Evolutionary conservation across 92 coral and sea anemone species (phyloP).

Genomic region (Paramuricea clavata): DNA sequence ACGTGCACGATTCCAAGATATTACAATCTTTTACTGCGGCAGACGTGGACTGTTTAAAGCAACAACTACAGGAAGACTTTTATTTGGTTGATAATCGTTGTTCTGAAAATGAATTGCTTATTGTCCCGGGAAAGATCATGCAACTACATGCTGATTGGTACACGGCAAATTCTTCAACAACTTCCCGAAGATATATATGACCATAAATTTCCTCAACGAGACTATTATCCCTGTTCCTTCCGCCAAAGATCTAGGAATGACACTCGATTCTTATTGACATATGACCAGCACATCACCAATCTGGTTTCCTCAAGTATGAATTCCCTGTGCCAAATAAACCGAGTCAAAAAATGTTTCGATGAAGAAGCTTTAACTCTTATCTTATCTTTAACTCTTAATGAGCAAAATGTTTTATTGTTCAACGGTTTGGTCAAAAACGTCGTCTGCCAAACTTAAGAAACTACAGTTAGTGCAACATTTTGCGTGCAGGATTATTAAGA

Average conservation of each 20-base stretch:
- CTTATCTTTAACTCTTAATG: conserved; percentile 31
- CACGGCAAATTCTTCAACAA: conserved; percentile 41
- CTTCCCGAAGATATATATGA: conserved; percentile 13
- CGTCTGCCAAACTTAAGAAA: conserved; percentile 54
- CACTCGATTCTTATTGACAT: conserved; percentile 61
- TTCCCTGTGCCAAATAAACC: conserved; percentile 50
- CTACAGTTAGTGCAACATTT: conserved; percentile 62
- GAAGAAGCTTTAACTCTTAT: conserved; percentile 31
- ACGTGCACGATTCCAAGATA: conserved; percentile 39
- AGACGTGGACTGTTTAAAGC: conserved; percentile 33
- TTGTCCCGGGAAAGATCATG: conserved; percentile 65
- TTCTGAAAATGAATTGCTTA: conserved; percentile 60
- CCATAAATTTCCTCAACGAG: conserved; percentile 44
- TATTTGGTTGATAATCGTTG: conserved; percentile 54
- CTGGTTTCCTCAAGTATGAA: conserved; percentile 44
- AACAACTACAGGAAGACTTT: conserved; percentile 54
- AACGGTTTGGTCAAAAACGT: conserved; percentile 63
- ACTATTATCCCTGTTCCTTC: conserved; percentile 30
- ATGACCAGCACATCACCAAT: conserved; percentile 33
- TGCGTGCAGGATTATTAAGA: conserved; percentile 38
- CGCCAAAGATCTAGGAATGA: conserved; percentile 59
- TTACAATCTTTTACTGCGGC: conserved; percentile 28
- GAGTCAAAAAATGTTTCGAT: conserved; percentile 49
- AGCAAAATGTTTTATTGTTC: conserved; percentile 59
- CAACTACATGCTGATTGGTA: conserved; percentile 55